Evolutionary conservation across 2,888 invertebrate genomes (phyloP).

Genomic region (Allolobophora icterica): DNA sequence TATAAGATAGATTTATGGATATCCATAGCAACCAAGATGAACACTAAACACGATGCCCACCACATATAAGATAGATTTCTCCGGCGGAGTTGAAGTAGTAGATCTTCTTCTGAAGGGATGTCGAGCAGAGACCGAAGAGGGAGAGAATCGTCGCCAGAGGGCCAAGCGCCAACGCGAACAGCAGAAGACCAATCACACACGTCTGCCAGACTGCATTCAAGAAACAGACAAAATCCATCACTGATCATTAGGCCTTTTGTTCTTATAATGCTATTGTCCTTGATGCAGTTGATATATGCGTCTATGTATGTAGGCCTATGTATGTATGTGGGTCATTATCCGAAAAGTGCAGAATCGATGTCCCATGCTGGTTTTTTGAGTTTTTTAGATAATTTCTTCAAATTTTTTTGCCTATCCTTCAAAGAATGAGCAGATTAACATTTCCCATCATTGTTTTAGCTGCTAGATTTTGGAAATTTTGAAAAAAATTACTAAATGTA

Average conservation of each 20-base stretch:
- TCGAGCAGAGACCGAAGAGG: conserved; percentile 60
- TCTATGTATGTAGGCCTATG: no score
- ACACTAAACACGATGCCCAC: conserved; percentile 52
- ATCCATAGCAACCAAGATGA: neutral
- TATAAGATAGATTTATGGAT: conserved; percentile 63
- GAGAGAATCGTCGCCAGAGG: conserved; percentile 60
- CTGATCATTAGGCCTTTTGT: neutral
- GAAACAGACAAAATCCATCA: neutral
- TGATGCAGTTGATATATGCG: no score
- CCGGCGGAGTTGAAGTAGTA: conserved; percentile 65
- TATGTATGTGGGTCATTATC: no score
- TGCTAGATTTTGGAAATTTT: no score
- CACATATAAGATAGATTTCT: conserved; percentile 64
- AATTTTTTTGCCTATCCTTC: no score
- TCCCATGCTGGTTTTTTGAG: no score
- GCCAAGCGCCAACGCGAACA: conserved; percentile 61
- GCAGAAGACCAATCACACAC: conserved; percentile 61
- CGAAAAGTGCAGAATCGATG: no score
- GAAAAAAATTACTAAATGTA: no score
- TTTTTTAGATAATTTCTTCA: no score
- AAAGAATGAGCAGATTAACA: no score
- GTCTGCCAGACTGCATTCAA: conserved; percentile 62
- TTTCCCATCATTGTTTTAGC: no score
- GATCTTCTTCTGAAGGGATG: conserved; percentile 62
- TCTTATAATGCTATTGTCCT: neutral